phyloP scores from a whole-genome alignment of 1,140 invertebrate genomes.

The Spodoptera litura region DNA sequence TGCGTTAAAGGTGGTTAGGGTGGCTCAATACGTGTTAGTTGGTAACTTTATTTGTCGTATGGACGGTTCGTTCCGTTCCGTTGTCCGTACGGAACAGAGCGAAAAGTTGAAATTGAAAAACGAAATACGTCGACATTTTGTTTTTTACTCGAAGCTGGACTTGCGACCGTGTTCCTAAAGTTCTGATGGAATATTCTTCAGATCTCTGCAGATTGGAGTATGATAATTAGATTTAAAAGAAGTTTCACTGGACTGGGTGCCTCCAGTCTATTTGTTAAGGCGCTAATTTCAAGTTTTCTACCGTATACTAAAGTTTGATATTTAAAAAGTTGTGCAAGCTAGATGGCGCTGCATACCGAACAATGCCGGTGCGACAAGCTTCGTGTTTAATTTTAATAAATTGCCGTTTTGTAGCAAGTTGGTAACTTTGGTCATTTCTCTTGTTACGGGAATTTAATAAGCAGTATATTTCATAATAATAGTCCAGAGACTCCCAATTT shows the following conservation, averaged over 20 bases:
- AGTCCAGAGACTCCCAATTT: no score
- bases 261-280: neutral
- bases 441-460: no score
- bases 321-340: conserved; percentile 7
- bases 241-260: conserved; percentile 10
- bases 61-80: conserved; percentile 26
- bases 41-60: conserved; percentile 39
- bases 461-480: no score
- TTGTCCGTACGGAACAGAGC: conserved; percentile 18
- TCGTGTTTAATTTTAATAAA: neutral
- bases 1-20: conserved; percentile 8
- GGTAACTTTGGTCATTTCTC: no score
- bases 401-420: neutral
- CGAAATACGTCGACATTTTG: conserved; percentile 27
- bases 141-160: neutral
- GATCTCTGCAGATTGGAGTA: neutral
- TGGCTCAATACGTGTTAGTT: conserved; percentile 31
- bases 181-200: conserved; percentile 22
- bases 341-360: neutral
- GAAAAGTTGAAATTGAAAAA: conserved; percentile 46
- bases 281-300: neutral
- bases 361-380: neutral
- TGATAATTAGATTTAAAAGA: conserved; percentile 9
- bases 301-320: neutral
- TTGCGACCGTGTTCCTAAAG: neutral